phyloP scores from a whole-genome alignment of 1,140 invertebrate species.

The Euborellia annulipes region DNA sequence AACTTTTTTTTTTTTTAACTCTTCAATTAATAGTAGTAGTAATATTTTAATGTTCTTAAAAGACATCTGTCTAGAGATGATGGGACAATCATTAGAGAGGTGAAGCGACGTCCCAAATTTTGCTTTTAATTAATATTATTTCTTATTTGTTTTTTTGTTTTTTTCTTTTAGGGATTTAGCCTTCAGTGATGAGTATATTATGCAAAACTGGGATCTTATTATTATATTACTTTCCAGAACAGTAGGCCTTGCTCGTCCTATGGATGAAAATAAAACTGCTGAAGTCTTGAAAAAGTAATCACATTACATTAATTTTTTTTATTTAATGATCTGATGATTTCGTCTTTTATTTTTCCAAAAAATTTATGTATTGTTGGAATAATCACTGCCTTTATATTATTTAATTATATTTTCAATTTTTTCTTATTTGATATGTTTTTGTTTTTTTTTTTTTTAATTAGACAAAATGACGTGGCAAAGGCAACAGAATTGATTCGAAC shows the following conservation, averaged over 20 bases:
- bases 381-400: no score
- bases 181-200: conserved; percentile 79
- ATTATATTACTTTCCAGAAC: conserved; percentile 83
- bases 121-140: neutral
- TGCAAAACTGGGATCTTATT: conserved; percentile 86
- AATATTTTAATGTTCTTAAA: no score
- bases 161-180: conserved; percentile 46
- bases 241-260: conserved; percentile 62
- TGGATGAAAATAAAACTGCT: conserved; percentile 69
- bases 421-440: no score
- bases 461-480: conserved; percentile 80
- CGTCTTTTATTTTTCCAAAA: conserved; percentile 2
- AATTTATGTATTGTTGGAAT: no score
- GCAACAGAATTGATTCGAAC: conserved; percentile 97
- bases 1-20: no score
- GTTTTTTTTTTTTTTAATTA: conserved; percentile 25
- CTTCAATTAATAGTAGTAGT: no score
- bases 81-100: no score
- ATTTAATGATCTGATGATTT: neutral
- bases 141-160: neutral
- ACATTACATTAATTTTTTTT: neutral
- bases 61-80: no score
- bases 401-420: no score
- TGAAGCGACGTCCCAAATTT: no score
- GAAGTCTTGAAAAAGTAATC: conserved; percentile 53